Conservation (phyloP, 1,140 invertebrate species). For the Drosophila novamexicana region DNA sequence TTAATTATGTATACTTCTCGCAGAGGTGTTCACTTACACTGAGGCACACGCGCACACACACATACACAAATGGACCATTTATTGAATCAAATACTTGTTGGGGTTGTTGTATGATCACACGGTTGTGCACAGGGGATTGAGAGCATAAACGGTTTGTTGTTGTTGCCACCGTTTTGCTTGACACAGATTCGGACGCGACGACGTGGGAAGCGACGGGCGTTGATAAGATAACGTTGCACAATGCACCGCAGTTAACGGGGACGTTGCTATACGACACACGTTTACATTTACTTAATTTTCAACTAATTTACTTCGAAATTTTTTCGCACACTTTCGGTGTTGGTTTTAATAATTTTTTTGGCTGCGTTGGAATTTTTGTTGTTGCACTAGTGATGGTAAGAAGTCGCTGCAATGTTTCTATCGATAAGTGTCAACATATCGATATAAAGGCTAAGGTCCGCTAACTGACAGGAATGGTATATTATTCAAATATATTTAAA, state of each 20-base stretch:
- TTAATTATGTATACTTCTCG: conserved; percentile 52
- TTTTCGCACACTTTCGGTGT: conserved; percentile 42
- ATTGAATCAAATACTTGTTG: conserved; percentile 37
- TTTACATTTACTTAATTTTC: conserved; percentile 23
- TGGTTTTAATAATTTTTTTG: conserved; percentile 28
- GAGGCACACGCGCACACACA: conserved; percentile 12
- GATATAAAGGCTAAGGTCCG: conserved; percentile 4
- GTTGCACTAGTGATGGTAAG: conserved; percentile 53
- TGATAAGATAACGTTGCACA: conserved; percentile 17
- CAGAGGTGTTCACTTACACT: conserved; percentile 6
- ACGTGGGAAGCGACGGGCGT: conserved; percentile 4
- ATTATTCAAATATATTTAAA: no score
- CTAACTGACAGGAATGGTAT: no score
- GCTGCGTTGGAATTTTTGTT: conserved; percentile 73
- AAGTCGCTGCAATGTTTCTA: conserved; percentile 11
- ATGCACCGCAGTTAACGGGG: neutral
- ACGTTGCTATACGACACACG: conserved; percentile 27
- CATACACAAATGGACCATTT: conserved; percentile 19
- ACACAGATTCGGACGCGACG: conserved; percentile 55
- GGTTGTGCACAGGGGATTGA: conserved; percentile 14
- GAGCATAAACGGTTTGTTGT: conserved; percentile 47
- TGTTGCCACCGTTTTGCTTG: conserved; percentile 44
- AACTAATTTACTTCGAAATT: conserved; percentile 12
- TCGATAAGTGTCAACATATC: conserved; percentile 12
- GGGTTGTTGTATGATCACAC: conserved; percentile 42